These are phyloP conservation scores for Corythornis cristatus DNA, from an alignment of 2,113 vertebrate species.

Conservation along the genomic window DNA sequence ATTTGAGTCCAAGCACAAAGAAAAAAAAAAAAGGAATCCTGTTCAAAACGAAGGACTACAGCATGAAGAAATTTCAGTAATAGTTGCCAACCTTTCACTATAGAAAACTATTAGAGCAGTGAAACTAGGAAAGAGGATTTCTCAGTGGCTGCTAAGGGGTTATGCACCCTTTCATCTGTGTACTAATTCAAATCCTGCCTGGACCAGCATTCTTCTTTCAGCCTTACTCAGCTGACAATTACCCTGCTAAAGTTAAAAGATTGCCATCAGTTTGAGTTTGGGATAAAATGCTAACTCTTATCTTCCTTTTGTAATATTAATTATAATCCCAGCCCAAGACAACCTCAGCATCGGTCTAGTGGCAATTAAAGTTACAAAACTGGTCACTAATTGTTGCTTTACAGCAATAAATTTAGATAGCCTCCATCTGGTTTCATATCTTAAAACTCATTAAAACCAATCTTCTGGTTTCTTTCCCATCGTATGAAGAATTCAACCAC, in stretches of 20 bases:
- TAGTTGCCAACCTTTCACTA: not conserved
- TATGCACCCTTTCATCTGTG: not conserved
- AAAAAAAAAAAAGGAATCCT: not conserved
- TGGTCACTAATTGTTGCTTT: not conserved
- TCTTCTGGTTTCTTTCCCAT: not conserved
- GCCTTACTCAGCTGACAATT: not conserved
- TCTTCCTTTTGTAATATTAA: not conserved
- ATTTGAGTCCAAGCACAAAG: constrained; percentile 13
- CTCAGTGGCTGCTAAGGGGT: not conserved
- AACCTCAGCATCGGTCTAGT: not conserved
- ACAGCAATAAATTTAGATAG: not conserved
- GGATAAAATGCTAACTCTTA: not conserved
- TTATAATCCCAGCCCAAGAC: not conserved
- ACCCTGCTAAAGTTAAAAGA: not conserved
- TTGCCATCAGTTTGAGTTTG: not conserved
- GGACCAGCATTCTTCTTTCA: not conserved
- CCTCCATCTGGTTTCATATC: not conserved
- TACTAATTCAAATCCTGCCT: not conserved
- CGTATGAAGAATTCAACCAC: not conserved
- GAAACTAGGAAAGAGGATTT: not conserved
- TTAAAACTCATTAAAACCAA: not conserved
- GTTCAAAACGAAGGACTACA: not conserved
- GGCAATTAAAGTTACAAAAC: not conserved
- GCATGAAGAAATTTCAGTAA: not conserved
- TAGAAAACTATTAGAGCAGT: not conserved